A percentile compares a stretch with the other conserved stretches of the same genome.
Conservation (phyloP, 2,797 vertebrate species). For the Brachymystax lenok region DNA sequence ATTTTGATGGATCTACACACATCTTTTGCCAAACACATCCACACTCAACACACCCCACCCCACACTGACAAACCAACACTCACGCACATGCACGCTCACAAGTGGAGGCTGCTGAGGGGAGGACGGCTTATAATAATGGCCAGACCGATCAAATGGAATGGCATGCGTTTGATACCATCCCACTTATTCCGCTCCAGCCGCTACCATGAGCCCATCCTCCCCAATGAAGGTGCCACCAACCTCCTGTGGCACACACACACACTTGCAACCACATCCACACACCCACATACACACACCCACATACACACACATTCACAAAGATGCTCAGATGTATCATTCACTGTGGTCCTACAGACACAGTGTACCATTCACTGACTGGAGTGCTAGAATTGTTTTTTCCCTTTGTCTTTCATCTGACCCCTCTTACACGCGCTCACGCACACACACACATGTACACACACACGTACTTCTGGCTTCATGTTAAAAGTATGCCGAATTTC, state of each 20-base stretch:
- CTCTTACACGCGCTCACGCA: conserved; percentile 37
- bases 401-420: conserved; percentile 70
- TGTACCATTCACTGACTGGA: conserved; percentile 32
- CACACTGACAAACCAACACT: conserved; percentile 17
- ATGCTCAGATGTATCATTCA: conserved; percentile 28
- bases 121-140: too few relatives aligned
- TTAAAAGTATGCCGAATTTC: conserved; percentile 73
- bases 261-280: conserved; percentile 11
- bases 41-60: conserved; percentile 13
- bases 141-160: too few relatives aligned
- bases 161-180: too few relatives aligned
- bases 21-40: conserved; percentile 23
- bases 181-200: too few relatives aligned
- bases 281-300: conserved; percentile 12
- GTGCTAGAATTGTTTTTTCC: conserved; percentile 64
- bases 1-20: not conserved
- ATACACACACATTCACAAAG: conserved; percentile 36
- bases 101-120: too few relatives aligned
- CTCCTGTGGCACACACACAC: not conserved
- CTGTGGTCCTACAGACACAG: too few relatives aligned
- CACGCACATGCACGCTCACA: conserved; percentile 25
- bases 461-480: conserved; percentile 69
- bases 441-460: conserved; percentile 45
- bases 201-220: too few relatives aligned
- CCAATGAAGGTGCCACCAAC: too few relatives aligned